Base-by-base conservation (phyloP, 2,888 invertebrate species). In the Aethes cnicana region DNA sequence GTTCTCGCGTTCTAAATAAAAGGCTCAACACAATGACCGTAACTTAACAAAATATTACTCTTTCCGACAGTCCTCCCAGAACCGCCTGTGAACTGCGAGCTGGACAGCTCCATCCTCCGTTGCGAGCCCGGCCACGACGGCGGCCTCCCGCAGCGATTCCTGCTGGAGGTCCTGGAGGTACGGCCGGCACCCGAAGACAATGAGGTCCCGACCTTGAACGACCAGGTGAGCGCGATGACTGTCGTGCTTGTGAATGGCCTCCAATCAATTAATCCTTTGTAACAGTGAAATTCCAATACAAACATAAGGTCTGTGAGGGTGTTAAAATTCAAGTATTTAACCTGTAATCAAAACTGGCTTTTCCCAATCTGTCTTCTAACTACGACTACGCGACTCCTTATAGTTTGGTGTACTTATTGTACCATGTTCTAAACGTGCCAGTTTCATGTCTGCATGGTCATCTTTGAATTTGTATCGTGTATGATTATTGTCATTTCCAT, bases 51-150 rank as follows among this genome's bases (percentile, higher is more conserved):
- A 9, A 4, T 17, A 16, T 0, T 7, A 5, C n/a, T 25, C 14
- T 41, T 59, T 46, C 21, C 80, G 79, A 9, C 83, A 96, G 96
- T 93, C 66, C 90, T 92, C 25, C 96, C 96, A 1, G 94, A 95
- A 70, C 91, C 95, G 5, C 96, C 96, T 4, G 91, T 87, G 68
- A 93, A 94, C 74, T 96, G 96, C 77, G 91, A 92, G 60, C 82
- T 96, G 56, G 94, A 94, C 76, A 92, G 94, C 68, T 93, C 92
- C 49, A 87, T 90, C 0, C 90, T 95, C 37, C 92, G 92, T 59
- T 96, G 96, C 79, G 90, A 92, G 58, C 93, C 96, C 0, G 95
- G 96, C 33, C 92, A 93, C 72, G 95, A 95, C 72, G 96, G 96
- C 3, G 96, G 96, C 8, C 90, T 95, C 36, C 92, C 94, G 18